These are phyloP conservation scores for Drosophila merina DNA, from an alignment of 2,888 invertebrate genomes.

Conservation along the genomic window DNA sequence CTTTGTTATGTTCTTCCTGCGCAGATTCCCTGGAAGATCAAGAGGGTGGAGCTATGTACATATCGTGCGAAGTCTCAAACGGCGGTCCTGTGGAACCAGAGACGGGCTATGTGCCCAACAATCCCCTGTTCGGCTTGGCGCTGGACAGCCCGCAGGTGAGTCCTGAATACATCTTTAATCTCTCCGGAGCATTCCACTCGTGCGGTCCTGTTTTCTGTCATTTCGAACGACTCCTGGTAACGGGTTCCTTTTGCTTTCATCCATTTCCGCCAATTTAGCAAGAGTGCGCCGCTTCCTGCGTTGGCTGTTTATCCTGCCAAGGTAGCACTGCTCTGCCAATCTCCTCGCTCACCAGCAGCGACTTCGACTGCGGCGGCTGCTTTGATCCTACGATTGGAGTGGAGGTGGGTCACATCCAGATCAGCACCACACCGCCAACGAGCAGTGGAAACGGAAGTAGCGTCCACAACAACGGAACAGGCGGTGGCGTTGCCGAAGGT, in stretches of 20 bases:
- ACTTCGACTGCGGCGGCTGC: conserved; percentile 84
- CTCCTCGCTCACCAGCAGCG: conserved; percentile 82
- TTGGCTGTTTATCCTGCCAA: conserved; percentile 84
- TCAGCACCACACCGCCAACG: conserved; percentile 69
- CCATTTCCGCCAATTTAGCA: conserved; percentile 60
- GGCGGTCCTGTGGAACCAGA: conserved; percentile 84
- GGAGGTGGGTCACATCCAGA: conserved; percentile 71
- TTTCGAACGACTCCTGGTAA: conserved; percentile 1
- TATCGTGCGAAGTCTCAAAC: conserved; percentile 85
- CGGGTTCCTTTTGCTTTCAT: not conserved
- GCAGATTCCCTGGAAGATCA: conserved; percentile 84
- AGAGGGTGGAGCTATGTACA: conserved; percentile 85
- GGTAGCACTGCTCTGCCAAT: conserved; percentile 83
- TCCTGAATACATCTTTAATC: conserved; percentile 15
- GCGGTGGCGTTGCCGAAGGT: conserved; percentile 39
- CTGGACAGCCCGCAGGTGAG: conserved; percentile 84
- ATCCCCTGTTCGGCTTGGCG: conserved; percentile 84
- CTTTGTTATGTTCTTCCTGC: conserved; percentile 51
- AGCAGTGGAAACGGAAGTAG: conserved; percentile 42
- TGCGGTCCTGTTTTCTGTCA: conserved; percentile 20
- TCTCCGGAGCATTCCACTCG: conserved; percentile 22
- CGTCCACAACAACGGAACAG: conserved; percentile 51
- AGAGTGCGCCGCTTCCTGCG: conserved; percentile 84
- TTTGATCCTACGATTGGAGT: conserved; percentile 81
- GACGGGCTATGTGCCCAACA: conserved; percentile 84